These are phyloP conservation scores for Monochamus saltuarius DNA, from an alignment of 1,140 invertebrate genomes.

Conservation along the genomic window DNA sequence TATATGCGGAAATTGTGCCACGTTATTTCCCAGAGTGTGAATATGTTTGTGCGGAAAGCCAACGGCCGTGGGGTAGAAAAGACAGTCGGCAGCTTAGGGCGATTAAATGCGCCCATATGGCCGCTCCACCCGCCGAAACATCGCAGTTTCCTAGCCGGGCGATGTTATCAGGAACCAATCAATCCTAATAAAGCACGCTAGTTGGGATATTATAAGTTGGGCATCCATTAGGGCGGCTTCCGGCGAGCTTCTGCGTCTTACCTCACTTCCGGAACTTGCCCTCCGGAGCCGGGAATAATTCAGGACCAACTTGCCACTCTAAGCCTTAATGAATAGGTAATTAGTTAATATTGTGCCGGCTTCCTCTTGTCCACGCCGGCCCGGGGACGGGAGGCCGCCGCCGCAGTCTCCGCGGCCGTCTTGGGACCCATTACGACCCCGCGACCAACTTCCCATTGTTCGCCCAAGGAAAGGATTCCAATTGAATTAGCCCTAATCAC, in stretches of 20 bases:
- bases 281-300: constrained; percentile 49
- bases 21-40: too few species aligned
- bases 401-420: constrained; percentile 33
- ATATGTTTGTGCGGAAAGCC: too few species aligned
- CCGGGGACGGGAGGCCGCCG: constrained; percentile 27
- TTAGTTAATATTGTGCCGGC: constrained; percentile 51
- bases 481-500: constrained; percentile 47
- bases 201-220: constrained; percentile 40
- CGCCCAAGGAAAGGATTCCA: constrained; percentile 39
- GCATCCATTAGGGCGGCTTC: constrained; percentile 49
- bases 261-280: constrained; percentile 48
- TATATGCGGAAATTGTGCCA: too few species aligned
- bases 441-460: constrained; percentile 35
- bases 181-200: constrained; percentile 45
- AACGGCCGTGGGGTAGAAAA: too few species aligned
- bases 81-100: too few species aligned
- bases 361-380: constrained; percentile 41
- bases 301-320: constrained; percentile 51
- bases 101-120: neutral
- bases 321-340: constrained; percentile 53
- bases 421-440: constrained; percentile 41
- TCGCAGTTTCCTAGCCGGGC: constrained; percentile 7
- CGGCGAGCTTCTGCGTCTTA: constrained; percentile 47
- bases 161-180: constrained; percentile 44
- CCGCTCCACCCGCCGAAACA: neutral